Base-by-base conservation (phyloP, 37 sponge, comb jelly and placozoan genomes). In the Axinella damicornis region DNA sequence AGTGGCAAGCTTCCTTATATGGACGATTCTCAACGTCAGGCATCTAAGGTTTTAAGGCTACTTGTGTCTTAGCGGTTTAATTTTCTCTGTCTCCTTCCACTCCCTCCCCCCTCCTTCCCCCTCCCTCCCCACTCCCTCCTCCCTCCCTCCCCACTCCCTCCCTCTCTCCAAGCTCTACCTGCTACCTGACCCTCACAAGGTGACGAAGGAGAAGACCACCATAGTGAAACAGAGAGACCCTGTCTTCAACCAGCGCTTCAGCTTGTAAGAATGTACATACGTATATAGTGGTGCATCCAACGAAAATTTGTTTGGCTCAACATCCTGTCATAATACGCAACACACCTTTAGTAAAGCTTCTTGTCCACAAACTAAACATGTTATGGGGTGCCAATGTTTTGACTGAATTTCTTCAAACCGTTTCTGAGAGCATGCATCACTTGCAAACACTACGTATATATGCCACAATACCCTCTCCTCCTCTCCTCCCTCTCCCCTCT, bases 121-220 rank as follows among this genome's bases (percentile, higher is more conserved):
- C 67, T 66, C 30, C 31, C 34, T 66, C 67, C 34, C 60, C 59
- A 58, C 70, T 6, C 57, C 6, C 27, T 40, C 69, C 5, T 80
- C 35, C 35, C 36, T 57, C 33, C 58, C 38, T 65, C 24, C 73
- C 53, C 53, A 46, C 74, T 34, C 53, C 30, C 52, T 64, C 28
- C 52, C 70, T 53, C 46, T n/a, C 74, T 11, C 25, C 66, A 28
- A 91, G 92, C 71, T 94, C 36, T 91, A 91, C 74, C 41, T 94
- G 27, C 78, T 91, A 5, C 92, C 95, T 76, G 92, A 94, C 72
- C 81, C 84, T 14, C 61, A 77, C 69, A 94, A 94, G 63, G 39
- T 34, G 59, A 90, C 88, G 32, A 94, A 94, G 58, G 84, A 86
- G 83, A 94, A 94, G 59, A 90, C 94, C 14, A 76, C 53, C 18